Conservation (phyloP, 2,888 invertebrate genomes). For the Clunio marinus region DNA sequence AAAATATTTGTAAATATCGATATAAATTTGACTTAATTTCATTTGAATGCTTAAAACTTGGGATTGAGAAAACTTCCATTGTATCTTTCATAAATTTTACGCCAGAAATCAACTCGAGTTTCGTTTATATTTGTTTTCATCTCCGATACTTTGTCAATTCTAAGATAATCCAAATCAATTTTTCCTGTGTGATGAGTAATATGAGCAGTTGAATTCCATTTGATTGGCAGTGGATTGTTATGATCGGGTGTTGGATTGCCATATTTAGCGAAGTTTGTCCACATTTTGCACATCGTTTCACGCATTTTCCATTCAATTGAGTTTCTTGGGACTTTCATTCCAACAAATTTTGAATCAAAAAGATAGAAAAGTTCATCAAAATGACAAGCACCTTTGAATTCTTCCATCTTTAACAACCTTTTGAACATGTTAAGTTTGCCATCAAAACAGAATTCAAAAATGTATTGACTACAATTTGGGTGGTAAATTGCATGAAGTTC, state of each 20-base stretch:
- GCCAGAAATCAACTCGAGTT: slow-evolving; percentile 41
- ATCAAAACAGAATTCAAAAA: slow-evolving; percentile 58
- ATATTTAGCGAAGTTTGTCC: slow-evolving; percentile 62
- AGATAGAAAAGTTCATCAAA: slow-evolving; percentile 60
- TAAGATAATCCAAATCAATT: slow-evolving; percentile 44
- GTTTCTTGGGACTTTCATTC: slow-evolving; percentile 41
- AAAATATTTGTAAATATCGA: too few species aligned
- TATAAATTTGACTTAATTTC: too few species aligned
- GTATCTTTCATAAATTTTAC: neutral
- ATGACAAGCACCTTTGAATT: slow-evolving; percentile 56
- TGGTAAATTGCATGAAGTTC: slow-evolving; percentile 45
- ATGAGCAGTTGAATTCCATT: slow-evolving; percentile 45
- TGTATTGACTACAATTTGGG: slow-evolving; percentile 41
- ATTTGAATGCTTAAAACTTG: neutral
- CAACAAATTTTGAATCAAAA: slow-evolving; percentile 45
- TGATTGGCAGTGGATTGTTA: slow-evolving; percentile 40
- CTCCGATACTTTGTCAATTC: slow-evolving; percentile 44
- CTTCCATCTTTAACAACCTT: slow-evolving; percentile 49
- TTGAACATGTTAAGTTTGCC: slow-evolving; percentile 56
- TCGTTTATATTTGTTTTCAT: slow-evolving; percentile 47
- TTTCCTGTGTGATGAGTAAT: neutral
- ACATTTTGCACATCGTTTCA: slow-evolving; percentile 54
- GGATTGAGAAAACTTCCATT: slow-evolving; percentile 6
- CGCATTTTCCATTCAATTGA: slow-evolving; percentile 47
- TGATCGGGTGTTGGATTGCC: slow-evolving; percentile 49